These are phyloP conservation scores for Hippocampus mohnikei DNA, from an alignment of 2,113 vertebrate species.

Conservation along the genomic window DNA sequence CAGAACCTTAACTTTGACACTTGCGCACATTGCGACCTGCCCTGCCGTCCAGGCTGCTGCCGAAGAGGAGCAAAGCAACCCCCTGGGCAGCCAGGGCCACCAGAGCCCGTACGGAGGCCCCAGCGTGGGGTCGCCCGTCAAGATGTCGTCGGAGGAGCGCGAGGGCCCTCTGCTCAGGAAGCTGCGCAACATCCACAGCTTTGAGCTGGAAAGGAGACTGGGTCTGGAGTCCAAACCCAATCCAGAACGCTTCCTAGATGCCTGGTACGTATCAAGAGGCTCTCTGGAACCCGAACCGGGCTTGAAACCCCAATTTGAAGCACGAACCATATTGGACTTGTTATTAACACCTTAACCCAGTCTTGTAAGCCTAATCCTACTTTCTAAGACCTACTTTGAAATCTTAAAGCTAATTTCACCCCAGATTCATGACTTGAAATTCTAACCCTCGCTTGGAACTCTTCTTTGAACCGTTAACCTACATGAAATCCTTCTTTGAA, in stretches of 20 bases:
- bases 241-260: constrained; percentile 84
- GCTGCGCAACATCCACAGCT: constrained; percentile 91
- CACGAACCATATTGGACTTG: too few relatives aligned
- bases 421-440: too few relatives aligned
- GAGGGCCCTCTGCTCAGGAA: constrained; percentile 87
- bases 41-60: constrained; percentile 73
- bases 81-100: constrained; percentile 79
- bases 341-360: too few relatives aligned
- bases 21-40: background rate
- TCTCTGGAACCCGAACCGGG: too few relatives aligned
- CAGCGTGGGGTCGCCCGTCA: constrained; percentile 85
- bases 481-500: too few relatives aligned
- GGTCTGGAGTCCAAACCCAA: constrained; percentile 87
- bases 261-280: constrained; percentile 70
- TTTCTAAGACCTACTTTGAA: background rate
- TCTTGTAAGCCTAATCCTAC: too few relatives aligned
- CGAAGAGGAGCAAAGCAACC: constrained; percentile 89
- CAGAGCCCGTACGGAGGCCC: constrained; percentile 78
- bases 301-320: background rate
- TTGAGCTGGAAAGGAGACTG: constrained; percentile 88
- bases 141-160: constrained; percentile 85
- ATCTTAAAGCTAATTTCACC: background rate
- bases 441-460: too few relatives aligned
- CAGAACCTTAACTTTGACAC: background rate
- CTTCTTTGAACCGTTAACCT: too few relatives aligned